phyloP scores from a whole-genome alignment of 2,797 vertebrate genomes.

The Morus bassanus region DNA sequence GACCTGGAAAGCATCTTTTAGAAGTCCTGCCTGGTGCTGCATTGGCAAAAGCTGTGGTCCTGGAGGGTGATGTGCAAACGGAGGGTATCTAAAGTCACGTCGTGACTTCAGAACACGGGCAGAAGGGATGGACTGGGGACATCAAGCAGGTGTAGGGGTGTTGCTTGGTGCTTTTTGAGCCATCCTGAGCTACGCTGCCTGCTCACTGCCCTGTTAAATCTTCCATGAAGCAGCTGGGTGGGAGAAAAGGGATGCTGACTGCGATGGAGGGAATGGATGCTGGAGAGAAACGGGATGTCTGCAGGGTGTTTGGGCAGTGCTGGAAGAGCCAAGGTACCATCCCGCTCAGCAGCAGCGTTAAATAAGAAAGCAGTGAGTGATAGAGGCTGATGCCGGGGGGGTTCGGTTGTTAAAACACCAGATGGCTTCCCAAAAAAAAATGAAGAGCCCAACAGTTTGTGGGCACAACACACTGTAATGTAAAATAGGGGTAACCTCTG shows the following conservation, averaged over 20 bases:
- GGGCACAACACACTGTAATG: not conserved
- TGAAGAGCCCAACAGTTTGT: not conserved
- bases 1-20: not conserved
- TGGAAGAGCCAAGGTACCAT: not conserved
- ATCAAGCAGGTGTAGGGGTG: not conserved
- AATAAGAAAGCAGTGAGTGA: not conserved
- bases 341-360: accelerated
- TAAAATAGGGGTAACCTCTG: not conserved
- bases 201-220: not conserved
- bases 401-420: not conserved
- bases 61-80: not conserved
- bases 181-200: not conserved
- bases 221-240: accelerated
- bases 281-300: not conserved
- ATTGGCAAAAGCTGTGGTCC: not conserved
- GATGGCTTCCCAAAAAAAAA: not conserved
- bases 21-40: accelerated
- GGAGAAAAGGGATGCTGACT: not conserved
- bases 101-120: not conserved
- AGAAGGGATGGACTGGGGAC: not conserved
- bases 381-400: not conserved
- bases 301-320: not conserved
- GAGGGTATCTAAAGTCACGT: not conserved
- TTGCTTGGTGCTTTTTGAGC: not conserved
- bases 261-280: not conserved